Base-by-base conservation (phyloP, 2,888 invertebrate species). In the Ligdia adustata region DNA sequence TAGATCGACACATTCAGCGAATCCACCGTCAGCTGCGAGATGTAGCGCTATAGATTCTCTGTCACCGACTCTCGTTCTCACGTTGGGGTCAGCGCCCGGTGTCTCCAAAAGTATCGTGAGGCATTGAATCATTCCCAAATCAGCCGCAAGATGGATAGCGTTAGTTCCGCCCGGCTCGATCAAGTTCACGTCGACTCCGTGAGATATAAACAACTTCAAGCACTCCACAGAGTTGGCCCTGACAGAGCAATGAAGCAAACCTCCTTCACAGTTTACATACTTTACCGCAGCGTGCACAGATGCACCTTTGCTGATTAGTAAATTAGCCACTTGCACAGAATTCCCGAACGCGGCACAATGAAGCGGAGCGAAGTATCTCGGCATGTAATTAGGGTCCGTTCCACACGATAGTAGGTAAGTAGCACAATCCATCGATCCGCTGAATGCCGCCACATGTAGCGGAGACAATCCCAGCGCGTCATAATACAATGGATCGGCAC, bases 341-440 rank as follows among this genome's bases (percentile, higher is more conserved):
- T 97, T 96, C 7, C 97, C 96, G 82, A 97, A 96, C 18, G 97
- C 97, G 7, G 97, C 96, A 74, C 96, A 97, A 79, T 98, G 97
- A 47, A 98, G 91, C 0, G 97, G 96, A 31, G 95, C 94, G 73
- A 95, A 95, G 62, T 93, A 93, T 73, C 94, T 93, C 48, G 92
- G 92, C 69, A 93, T 92, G 37, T 92, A 91, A 80, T 94, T 94
- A 4, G 95, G 92, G 65, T 94, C 94, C 57, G 92, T 91, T 1
- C 94, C 94, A 64, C 93, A 92, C 15, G 92, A 82, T 32, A 96
- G 91, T 37, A 96, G 89, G 69, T 92, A 94, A 60, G 91, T 92
- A 4, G 94, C 92, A 53, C 95, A 94, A 9, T 93, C 92, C 34
- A 93, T 79, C 55, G 94, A 95, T n/a, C 95, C 95, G 63, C 94